These are phyloP conservation scores for Proteles cristata DNA, from an alignment of 2,113 vertebrate genomes.

Conservation along the genomic window DNA sequence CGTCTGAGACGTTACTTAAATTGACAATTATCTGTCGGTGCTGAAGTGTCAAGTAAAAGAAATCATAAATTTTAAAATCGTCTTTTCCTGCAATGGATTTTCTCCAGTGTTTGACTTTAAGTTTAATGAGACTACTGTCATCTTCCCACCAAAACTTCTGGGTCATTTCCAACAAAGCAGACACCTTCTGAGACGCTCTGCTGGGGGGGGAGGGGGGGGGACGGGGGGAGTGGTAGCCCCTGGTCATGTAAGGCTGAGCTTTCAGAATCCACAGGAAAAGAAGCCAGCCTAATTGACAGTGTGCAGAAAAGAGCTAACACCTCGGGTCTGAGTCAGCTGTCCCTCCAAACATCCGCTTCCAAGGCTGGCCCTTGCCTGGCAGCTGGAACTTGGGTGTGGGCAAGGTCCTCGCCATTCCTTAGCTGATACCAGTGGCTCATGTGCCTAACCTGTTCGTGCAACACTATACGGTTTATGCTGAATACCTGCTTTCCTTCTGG, in stretches of 20 bases:
- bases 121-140: background rate
- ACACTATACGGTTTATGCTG: background rate
- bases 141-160: background rate
- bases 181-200: background rate
- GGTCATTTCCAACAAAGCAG: background rate
- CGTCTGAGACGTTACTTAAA: background rate
- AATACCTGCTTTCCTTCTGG: background rate
- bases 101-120: background rate
- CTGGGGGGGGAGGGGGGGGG: accelerated
- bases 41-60: background rate
- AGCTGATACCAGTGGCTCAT: background rate
- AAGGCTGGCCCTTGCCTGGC: background rate
- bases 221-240: accelerated
- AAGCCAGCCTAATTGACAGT: background rate
- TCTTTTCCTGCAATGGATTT: background rate
- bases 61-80: background rate
- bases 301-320: background rate
- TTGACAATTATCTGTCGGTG: background rate
- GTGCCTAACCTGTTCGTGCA: too few relatives aligned
- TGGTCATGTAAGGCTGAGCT: background rate
- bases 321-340: background rate
- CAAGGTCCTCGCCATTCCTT: background rate
- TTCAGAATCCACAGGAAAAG: background rate
- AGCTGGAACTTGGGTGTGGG: background rate
- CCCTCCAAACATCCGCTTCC: background rate